These are phyloP conservation scores for Calcarius lapponicus DNA, from an alignment of 2,797 vertebrate genomes.

Conservation along the genomic window DNA sequence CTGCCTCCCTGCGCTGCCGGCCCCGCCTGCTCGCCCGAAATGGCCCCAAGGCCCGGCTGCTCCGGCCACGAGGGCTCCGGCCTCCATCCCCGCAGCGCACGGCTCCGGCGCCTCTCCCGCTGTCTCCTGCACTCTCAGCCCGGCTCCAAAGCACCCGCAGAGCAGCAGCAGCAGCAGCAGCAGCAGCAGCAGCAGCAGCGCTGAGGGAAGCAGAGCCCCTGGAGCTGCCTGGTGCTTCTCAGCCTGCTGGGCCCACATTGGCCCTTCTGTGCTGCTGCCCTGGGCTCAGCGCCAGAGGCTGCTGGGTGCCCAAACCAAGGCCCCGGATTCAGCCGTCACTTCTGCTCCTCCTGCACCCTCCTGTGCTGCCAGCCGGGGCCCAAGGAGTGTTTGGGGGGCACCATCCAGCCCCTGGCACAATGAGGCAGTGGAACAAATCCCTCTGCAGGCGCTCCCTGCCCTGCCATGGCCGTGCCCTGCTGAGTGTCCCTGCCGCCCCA, in stretches of 20 bases:
- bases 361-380: fast-evolving
- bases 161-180: not conserved
- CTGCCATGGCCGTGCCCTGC: not conserved
- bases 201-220: not conserved
- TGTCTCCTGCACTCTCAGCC: not conserved
- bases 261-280: not conserved
- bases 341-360: not conserved
- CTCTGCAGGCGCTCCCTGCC: not conserved
- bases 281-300: not conserved
- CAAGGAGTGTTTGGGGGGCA: not conserved
- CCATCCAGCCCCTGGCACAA: fast-evolving
- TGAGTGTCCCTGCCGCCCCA: fast-evolving
- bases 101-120: fast-evolving
- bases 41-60: not conserved
- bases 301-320: not conserved
- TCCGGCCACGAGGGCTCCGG: fast-evolving
- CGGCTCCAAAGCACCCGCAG: no score
- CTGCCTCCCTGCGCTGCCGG: not conserved
- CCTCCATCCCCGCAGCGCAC: fast-evolving
- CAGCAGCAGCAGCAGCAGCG: no score
- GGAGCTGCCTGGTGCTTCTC: fast-evolving
- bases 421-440: fast-evolving
- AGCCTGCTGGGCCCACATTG: fast-evolving
- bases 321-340: fast-evolving
- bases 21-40: not conserved